phyloP scores from a whole-genome alignment of 2,797 vertebrate species.

The Rhinoraja longicauda region DNA sequence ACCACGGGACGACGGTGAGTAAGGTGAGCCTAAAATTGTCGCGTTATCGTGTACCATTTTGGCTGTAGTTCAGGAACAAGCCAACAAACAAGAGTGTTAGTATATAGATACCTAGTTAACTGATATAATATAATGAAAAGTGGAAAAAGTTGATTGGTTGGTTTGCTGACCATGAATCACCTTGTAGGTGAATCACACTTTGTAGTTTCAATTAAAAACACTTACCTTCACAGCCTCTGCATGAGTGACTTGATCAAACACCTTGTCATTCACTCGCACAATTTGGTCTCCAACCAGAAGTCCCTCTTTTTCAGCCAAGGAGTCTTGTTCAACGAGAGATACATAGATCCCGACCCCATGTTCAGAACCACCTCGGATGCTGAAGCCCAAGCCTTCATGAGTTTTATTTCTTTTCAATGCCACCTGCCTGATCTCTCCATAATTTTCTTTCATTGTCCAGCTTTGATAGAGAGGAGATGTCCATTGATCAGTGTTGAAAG shows the following conservation, averaged over 20 bases:
- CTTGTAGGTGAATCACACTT: neutral
- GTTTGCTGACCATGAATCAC: neutral
- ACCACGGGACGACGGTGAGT: too few relatives aligned
- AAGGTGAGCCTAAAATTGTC: too few relatives aligned
- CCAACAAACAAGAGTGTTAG: too few relatives aligned
- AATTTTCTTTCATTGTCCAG: constrained; percentile 58
- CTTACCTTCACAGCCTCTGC: constrained; percentile 89
- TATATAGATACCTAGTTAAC: neutral
- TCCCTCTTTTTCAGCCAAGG: constrained; percentile 87
- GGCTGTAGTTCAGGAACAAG: too few relatives aligned
- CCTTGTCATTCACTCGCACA: constrained; percentile 85
- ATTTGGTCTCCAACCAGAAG: constrained; percentile 89
- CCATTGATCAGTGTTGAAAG: constrained; percentile 57
- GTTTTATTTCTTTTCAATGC: constrained; percentile 81
- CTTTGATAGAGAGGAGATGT: constrained; percentile 60
- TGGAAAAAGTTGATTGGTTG: neutral
- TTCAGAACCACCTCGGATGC: constrained; percentile 91
- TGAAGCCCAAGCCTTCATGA: constrained; percentile 91
- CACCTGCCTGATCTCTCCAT: constrained; percentile 74
- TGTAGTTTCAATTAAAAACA: neutral
- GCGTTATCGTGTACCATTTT: too few relatives aligned
- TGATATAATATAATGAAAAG: neutral
- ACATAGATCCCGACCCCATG: constrained; percentile 95
- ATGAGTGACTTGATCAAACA: constrained; percentile 82
- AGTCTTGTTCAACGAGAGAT: constrained; percentile 89